Evolutionary conservation across 2,888 invertebrate genomes (phyloP).

Genomic region (Campaea margaritaria): DNA sequence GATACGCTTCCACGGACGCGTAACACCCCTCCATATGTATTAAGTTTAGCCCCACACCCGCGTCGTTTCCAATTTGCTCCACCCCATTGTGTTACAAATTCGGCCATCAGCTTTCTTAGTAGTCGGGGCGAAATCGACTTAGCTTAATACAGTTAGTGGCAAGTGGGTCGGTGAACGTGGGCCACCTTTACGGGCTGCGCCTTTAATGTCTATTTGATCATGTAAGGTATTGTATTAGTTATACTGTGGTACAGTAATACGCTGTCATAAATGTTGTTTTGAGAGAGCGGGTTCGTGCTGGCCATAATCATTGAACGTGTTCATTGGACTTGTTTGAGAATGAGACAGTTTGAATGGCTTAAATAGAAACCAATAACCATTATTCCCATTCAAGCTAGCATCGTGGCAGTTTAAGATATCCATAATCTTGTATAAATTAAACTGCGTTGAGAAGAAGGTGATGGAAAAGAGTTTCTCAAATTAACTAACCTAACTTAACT

Average conservation of each 20-base stretch:
- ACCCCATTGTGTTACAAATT: neutral
- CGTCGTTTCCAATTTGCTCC: neutral
- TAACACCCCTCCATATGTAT: no score
- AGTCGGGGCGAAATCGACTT: slow-evolving; percentile 40
- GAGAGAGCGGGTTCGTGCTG: neutral
- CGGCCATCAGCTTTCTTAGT: slow-evolving; percentile 26
- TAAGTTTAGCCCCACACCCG: neutral
- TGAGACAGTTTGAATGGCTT: no score
- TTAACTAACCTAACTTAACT: no score
- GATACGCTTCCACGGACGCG: no score
- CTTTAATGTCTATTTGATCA: slow-evolving; percentile 36
- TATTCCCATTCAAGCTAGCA: no score
- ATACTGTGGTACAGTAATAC: neutral
- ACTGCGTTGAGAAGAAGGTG: no score
- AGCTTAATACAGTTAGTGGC: slow-evolving; percentile 33
- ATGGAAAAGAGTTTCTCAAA: no score
- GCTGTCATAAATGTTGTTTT: slow-evolving; percentile 10
- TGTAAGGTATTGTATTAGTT: slow-evolving; percentile 17
- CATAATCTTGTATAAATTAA: no score
- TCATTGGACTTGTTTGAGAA: no score
- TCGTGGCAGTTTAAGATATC: no score
- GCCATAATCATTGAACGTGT: no score
- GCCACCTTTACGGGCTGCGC: slow-evolving; percentile 27
- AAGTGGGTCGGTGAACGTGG: slow-evolving; percentile 41
- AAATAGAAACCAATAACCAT: no score